phyloP scores from a whole-genome alignment of 2,888 invertebrate species.

The Dorcus parallelipipedus region DNA sequence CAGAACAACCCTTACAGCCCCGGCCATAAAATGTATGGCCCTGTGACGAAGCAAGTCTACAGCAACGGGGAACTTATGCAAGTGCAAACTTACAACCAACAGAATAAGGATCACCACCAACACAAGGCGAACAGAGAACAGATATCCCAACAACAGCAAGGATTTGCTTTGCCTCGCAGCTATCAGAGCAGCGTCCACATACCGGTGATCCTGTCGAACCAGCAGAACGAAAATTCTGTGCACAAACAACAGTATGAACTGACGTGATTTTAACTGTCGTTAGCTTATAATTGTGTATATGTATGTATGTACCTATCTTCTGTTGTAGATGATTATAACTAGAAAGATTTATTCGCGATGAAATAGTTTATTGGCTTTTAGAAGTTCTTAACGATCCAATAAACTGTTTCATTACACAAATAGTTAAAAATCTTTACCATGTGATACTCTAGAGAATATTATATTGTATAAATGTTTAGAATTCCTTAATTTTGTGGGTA shows the following conservation, averaged over 20 bases:
- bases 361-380: neutral
- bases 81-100: slow-evolving; percentile 41
- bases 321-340: neutral
- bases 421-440: slow-evolving; percentile 10
- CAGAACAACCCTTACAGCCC: slow-evolving; percentile 28
- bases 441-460: slow-evolving; percentile 14
- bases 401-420: neutral
- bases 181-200: slow-evolving; percentile 41
- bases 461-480: slow-evolving; percentile 11
- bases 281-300: neutral
- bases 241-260: slow-evolving; percentile 32
- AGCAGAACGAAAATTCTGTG: slow-evolving; percentile 36
- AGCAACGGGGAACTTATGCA: slow-evolving; percentile 43
- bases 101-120: slow-evolving; percentile 40
- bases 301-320: neutral
- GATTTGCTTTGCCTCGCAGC: slow-evolving; percentile 30
- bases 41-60: slow-evolving; percentile 17
- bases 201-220: slow-evolving; percentile 37
- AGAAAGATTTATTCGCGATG: neutral
- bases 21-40: slow-evolving; percentile 32
- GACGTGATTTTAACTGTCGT: slow-evolving; percentile 27
- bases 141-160: slow-evolving; percentile 37
- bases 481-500: too few relatives aligned
- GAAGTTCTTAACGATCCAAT: neutral
- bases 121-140: slow-evolving; percentile 42